A percentile compares a stretch with the other conserved stretches of the same genome.
Conservation (phyloP, 2,888 invertebrate species). For the Clunio marinus region DNA sequence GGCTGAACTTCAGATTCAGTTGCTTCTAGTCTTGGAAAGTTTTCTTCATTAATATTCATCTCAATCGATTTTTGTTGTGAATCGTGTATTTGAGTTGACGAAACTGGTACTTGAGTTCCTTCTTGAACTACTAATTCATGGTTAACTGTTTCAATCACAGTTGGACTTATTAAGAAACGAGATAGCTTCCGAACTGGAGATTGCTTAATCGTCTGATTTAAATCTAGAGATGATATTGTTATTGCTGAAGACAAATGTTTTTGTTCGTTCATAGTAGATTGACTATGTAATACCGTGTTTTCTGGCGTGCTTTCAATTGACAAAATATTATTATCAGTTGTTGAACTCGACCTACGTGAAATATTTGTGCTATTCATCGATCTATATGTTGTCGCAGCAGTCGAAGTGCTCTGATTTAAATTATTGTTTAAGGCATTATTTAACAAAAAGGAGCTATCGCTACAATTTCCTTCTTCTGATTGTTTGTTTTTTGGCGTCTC, state of each 20-base stretch:
- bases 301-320: slow-evolving; percentile 57
- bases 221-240: background rate
- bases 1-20: slow-evolving; percentile 40
- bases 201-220: slow-evolving; percentile 49
- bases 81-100: slow-evolving; percentile 23
- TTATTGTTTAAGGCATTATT: background rate
- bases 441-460: background rate
- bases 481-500: slow-evolving; percentile 26
- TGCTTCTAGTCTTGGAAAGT: slow-evolving; percentile 15
- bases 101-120: slow-evolving; percentile 19
- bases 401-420: background rate
- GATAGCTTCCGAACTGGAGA: slow-evolving; percentile 70
- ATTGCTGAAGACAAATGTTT: background rate
- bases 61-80: slow-evolving; percentile 40
- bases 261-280: slow-evolving; percentile 41
- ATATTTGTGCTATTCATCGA: slow-evolving; percentile 52
- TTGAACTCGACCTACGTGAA: slow-evolving; percentile 57
- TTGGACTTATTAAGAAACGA: slow-evolving; percentile 76
- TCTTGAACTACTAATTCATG: slow-evolving; percentile 41
- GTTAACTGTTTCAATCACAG: slow-evolving; percentile 54
- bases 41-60: slow-evolving; percentile 30
- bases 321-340: slow-evolving; percentile 53
- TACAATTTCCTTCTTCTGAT: slow-evolving; percentile 22
- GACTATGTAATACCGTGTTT: slow-evolving; percentile 50
- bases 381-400: slow-evolving; percentile 45